phyloP scores from a whole-genome alignment of 2,888 invertebrate species.

The Coelopa pilipes region DNA sequence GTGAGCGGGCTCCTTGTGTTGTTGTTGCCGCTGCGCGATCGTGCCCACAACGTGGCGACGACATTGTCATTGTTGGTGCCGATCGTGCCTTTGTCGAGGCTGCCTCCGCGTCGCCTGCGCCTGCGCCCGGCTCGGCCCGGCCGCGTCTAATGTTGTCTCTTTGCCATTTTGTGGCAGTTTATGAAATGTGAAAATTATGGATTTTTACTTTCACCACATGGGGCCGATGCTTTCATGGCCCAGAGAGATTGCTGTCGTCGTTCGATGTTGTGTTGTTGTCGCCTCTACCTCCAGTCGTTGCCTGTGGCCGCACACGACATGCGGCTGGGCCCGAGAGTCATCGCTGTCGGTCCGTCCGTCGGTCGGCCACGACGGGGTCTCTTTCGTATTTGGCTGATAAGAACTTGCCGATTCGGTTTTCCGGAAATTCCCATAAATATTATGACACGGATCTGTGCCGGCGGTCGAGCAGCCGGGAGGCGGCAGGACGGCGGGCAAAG shows the following conservation, averaged over 20 bases:
- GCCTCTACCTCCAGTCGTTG: background rate
- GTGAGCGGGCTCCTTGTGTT: conserved; percentile 20
- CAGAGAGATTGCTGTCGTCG: background rate
- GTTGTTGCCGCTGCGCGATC: background rate
- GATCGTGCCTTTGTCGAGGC: conserved; percentile 36
- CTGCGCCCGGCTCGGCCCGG: no score
- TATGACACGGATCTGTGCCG: conserved; percentile 37
- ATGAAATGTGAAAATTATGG: conserved; percentile 55
- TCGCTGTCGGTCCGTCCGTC: background rate
- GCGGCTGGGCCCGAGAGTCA: background rate
- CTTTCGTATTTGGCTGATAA: conserved; percentile 25
- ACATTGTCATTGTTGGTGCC: conserved; percentile 41
- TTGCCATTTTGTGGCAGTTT: conserved; percentile 49
- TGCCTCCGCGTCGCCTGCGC: no score
- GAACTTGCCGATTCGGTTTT: conserved; percentile 14
- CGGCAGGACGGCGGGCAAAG: no score
- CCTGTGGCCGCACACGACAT: background rate
- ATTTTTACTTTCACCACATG: conserved; percentile 64
- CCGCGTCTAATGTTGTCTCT: background rate
- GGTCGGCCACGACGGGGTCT: conserved; percentile 4
- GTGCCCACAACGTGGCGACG: conserved; percentile 15
- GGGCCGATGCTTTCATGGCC: conserved; percentile 40
- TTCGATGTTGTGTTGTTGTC: background rate
- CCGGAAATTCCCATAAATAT: conserved; percentile 42
- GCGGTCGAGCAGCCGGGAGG: no score